Conservation (phyloP, 2,888 invertebrate species). For the Eumerus sabulonum region DNA sequence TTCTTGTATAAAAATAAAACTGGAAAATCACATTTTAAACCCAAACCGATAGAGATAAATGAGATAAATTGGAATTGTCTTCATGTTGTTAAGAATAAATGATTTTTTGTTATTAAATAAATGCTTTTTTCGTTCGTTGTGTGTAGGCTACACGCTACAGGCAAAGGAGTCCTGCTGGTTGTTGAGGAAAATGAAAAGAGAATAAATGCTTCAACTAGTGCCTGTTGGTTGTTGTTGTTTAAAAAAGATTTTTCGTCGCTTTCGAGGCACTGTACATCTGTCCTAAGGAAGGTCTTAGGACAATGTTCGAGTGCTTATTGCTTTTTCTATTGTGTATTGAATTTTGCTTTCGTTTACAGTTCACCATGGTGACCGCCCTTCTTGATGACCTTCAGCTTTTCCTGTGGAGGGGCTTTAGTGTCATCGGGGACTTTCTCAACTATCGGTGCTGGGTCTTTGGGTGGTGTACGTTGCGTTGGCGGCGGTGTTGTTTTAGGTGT, state of each 20-base stretch:
- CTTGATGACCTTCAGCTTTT: slow-evolving; percentile 82
- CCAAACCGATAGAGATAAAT: slow-evolving; percentile 30
- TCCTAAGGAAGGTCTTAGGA: slow-evolving; percentile 11
- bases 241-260: slow-evolving; percentile 10
- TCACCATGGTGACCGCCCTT: slow-evolving; percentile 80
- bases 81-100: slow-evolving; percentile 12
- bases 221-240: background rate
- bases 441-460: slow-evolving; percentile 79
- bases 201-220: slow-evolving; percentile 7
- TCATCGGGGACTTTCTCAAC: slow-evolving; percentile 81
- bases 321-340: slow-evolving; percentile 1
- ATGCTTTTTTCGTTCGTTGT: slow-evolving; percentile 34
- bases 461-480: slow-evolving; percentile 71
- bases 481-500: slow-evolving; percentile 60
- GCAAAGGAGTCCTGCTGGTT: background rate
- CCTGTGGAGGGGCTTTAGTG: slow-evolving; percentile 80
- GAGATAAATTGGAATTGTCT: slow-evolving; percentile 13
- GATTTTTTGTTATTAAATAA: slow-evolving; percentile 28
- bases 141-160: slow-evolving; percentile 11
- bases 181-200: background rate
- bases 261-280: background rate
- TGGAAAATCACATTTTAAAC: slow-evolving; percentile 44
- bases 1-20: slow-evolving; percentile 38
- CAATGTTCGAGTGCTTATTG: slow-evolving; percentile 14
- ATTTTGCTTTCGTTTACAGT: slow-evolving; percentile 71